These are phyloP conservation scores for Globodera ellingtonae DNA, from an alignment of 1,140 invertebrate species.

Conservation along the genomic window DNA sequence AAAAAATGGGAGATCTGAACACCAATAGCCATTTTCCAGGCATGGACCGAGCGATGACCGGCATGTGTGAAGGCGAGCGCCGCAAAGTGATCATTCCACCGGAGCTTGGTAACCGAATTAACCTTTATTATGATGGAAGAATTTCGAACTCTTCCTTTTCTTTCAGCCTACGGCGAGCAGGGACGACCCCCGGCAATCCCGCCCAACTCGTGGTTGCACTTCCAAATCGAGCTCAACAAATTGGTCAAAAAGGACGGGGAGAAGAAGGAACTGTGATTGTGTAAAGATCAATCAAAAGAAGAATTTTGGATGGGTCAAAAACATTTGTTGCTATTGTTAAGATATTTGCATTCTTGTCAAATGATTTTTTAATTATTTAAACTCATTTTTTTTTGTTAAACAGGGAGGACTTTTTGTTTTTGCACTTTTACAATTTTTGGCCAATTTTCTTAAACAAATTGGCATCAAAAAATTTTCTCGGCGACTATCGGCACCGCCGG, in stretches of 20 bases:
- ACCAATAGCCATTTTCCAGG: slow-evolving; percentile 26
- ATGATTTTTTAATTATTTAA: slow-evolving; percentile 3
- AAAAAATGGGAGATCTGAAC: not conserved
- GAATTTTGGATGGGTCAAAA: not conserved
- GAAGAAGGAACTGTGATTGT: slow-evolving; percentile 43
- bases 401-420: too few relatives aligned
- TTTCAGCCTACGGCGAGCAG: slow-evolving; percentile 66
- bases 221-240: slow-evolving; percentile 61
- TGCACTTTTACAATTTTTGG: too few relatives aligned
- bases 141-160: slow-evolving; percentile 1
- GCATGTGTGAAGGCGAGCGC: slow-evolving; percentile 70
- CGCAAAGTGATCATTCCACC: slow-evolving; percentile 69
- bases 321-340: not conserved
- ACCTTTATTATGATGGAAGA: slow-evolving; percentile 5
- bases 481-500: too few relatives aligned
- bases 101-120: slow-evolving; percentile 63
- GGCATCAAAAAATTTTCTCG: too few relatives aligned
- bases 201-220: slow-evolving; percentile 61
- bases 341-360: not conserved
- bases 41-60: slow-evolving; percentile 62
- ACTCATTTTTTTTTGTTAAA: slow-evolving; percentile 7
- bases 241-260: slow-evolving; percentile 39
- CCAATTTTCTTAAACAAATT: too few relatives aligned
- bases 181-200: slow-evolving; percentile 68
- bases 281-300: not conserved